Evolutionary conservation across 2,888 invertebrate species (phyloP).

Genomic region (Scaptomyza reducta): DNA sequence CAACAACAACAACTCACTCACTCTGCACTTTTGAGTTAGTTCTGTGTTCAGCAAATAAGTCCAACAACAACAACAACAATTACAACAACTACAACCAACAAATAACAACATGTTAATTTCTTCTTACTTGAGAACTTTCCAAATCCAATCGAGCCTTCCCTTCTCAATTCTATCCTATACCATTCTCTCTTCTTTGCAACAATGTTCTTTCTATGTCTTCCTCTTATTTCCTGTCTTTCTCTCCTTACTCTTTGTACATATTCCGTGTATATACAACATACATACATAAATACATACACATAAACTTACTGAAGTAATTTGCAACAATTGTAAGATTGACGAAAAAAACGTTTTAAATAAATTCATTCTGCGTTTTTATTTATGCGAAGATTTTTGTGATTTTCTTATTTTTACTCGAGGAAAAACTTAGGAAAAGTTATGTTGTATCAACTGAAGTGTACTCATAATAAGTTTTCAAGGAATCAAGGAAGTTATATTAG

Average conservation of each 20-base stretch:
- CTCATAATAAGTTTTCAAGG: no score
- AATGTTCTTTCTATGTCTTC: slow-evolving; percentile 47
- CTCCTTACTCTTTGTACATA: slow-evolving; percentile 33
- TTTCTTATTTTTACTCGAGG: not conserved
- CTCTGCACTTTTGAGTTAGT: slow-evolving; percentile 59
- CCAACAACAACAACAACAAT: slow-evolving; percentile 75
- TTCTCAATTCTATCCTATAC: slow-evolving; percentile 10
- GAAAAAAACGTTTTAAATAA: slow-evolving; percentile 76
- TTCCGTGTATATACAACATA: slow-evolving; percentile 48
- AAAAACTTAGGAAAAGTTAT: no score
- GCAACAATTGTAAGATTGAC: slow-evolving; percentile 82
- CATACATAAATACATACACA: slow-evolving; percentile 40
- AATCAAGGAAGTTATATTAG: not conserved
- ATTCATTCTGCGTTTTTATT: slow-evolving; percentile 70
- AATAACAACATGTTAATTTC: slow-evolving; percentile 74
- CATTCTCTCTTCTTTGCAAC: slow-evolving; percentile 30
- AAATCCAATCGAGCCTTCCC: slow-evolving; percentile 22
- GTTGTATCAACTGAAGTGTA: no score
- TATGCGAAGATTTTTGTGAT: slow-evolving; percentile 49
- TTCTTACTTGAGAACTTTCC: slow-evolving; percentile 72
- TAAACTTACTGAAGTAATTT: slow-evolving; percentile 60
- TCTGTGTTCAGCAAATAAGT: slow-evolving; percentile 73
- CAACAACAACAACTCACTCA: slow-evolving; percentile 26
- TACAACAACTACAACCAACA: slow-evolving; percentile 76
- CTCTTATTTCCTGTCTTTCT: slow-evolving; percentile 1